Conservation (phyloP, 2,113 vertebrate species). For the Entomyzon cyanotis region DNA sequence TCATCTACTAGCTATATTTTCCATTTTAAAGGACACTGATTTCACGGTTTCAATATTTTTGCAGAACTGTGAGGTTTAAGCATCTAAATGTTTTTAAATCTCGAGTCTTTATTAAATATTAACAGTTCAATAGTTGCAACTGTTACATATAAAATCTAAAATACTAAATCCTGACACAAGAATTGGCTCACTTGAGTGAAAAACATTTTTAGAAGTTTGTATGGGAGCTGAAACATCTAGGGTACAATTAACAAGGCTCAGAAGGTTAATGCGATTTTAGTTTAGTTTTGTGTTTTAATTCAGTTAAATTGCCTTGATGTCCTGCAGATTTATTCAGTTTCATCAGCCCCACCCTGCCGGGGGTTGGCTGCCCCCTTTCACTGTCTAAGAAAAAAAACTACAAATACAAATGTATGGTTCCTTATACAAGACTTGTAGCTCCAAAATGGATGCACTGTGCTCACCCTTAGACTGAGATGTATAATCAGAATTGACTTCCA, state of each 20-base stretch:
- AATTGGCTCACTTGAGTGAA: neutral
- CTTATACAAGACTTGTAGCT: neutral
- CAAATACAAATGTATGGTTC: neutral
- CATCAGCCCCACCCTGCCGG: fast-evolving
- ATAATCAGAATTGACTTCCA: neutral
- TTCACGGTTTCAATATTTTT: neutral
- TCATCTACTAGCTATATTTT: neutral
- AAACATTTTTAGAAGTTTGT: neutral
- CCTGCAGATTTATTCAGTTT: neutral
- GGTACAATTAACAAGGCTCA: neutral
- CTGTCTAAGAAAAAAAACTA: neutral
- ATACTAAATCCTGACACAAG: neutral
- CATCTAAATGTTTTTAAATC: neutral
- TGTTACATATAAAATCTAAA: neutral
- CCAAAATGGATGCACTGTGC: neutral
- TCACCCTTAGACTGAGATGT: neutral
- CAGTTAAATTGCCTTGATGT: neutral
- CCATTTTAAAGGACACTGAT: neutral
- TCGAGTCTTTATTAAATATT: neutral
- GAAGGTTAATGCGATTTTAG: neutral
- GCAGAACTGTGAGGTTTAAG: neutral
- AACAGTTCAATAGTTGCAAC: neutral
- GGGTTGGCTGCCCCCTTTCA: neutral
- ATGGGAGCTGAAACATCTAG: neutral
- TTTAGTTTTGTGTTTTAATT: neutral